Conservation (phyloP, 1,140 invertebrate species). For the Caenorhabditis brenneri region DNA sequence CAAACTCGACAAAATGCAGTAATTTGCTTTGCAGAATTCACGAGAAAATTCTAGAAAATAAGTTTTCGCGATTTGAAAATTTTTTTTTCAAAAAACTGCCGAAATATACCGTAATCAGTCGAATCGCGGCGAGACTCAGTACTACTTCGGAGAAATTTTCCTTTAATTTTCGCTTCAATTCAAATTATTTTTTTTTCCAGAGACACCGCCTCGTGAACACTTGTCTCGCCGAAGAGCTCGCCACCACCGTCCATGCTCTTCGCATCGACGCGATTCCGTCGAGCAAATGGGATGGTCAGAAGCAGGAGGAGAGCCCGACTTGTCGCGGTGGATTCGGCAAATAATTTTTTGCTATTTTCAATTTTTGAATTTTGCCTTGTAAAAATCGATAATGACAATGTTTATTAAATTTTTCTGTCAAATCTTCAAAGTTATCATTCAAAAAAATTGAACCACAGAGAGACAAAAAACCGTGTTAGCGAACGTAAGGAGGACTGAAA, state of each 20-base stretch:
- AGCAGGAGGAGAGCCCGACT: slow-evolving; percentile 17
- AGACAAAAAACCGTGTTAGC: not conserved
- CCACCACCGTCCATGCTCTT: slow-evolving; percentile 82
- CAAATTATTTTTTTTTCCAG: slow-evolving; percentile 74
- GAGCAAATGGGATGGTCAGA: slow-evolving; percentile 51
- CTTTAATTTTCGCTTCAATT: too few relatives aligned
- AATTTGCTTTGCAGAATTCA: too few relatives aligned
- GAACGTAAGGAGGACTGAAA: not conserved
- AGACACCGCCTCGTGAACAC: slow-evolving; percentile 84
- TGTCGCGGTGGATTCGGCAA: slow-evolving; percentile 43
- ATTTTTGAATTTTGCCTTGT: too few relatives aligned
- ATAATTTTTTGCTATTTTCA: not conserved
- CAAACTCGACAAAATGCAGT: too few relatives aligned
- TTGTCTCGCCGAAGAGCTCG: slow-evolving; percentile 79
- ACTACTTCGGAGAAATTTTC: too few relatives aligned
- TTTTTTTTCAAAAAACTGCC: too few relatives aligned
- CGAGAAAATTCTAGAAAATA: too few relatives aligned
- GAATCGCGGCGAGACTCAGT: too few relatives aligned
- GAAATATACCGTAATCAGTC: too few relatives aligned
- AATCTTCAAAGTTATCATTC: not conserved
- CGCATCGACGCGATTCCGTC: slow-evolving; percentile 77
- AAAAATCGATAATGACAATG: too few relatives aligned
- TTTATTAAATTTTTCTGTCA: not conserved
- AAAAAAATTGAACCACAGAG: slow-evolving; percentile 15
- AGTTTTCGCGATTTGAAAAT: too few relatives aligned